phyloP scores from a whole-genome alignment of 2,888 invertebrate species.

The Drosophila mayaguana region DNA sequence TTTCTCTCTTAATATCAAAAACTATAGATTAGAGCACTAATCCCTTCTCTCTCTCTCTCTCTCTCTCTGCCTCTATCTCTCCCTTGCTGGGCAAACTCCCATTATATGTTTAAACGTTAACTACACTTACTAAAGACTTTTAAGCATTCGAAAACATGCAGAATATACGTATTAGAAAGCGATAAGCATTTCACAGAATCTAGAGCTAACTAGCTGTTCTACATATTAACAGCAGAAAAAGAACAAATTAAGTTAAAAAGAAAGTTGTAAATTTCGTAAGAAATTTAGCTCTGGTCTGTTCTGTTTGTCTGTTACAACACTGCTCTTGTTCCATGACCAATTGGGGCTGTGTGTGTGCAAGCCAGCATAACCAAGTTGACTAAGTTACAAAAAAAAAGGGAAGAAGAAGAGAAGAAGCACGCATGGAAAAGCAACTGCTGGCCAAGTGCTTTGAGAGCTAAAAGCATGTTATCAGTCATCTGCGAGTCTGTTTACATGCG shows the following conservation, averaged over 20 bases:
- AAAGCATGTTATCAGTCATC: constrained; percentile 77
- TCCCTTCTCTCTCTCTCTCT: too few species aligned
- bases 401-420: constrained; percentile 7
- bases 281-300: constrained; percentile 10
- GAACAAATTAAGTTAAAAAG: constrained; percentile 4
- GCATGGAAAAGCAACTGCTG: constrained; percentile 17
- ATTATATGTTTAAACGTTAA: neutral
- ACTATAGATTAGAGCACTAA: too few species aligned
- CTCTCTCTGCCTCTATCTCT: too few species aligned
- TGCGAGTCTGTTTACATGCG: constrained; percentile 60
- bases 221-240: neutral
- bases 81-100: too few species aligned
- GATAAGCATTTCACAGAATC: neutral
- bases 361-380: constrained; percentile 46
- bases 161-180: neutral
- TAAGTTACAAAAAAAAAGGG: constrained; percentile 26
- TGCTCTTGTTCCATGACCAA: constrained; percentile 35
- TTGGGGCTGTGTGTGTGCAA: constrained; percentile 30
- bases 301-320: constrained; percentile 8
- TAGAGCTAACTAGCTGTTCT: neutral
- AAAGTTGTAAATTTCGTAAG: constrained; percentile 20
- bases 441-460: constrained; percentile 62
- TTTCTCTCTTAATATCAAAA: too few species aligned
- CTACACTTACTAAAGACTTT: neutral
- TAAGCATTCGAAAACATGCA: neutral